A percentile compares a stretch with the other conserved stretches of the same genome.
Conservation (phyloP, 2,113 vertebrate genomes). For the Cacatua alba region DNA sequence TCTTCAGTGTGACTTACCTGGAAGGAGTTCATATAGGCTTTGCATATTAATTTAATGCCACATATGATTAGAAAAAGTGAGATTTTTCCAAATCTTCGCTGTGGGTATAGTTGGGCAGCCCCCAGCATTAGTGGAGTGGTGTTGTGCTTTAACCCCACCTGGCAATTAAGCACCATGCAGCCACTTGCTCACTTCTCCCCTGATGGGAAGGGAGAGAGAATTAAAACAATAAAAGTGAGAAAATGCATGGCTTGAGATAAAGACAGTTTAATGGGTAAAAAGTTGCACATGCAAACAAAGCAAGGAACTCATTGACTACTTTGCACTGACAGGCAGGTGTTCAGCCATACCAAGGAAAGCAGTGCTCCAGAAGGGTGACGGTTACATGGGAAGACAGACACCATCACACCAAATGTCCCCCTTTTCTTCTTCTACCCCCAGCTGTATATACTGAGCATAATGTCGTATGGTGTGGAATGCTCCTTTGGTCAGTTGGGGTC, state of each 20-base stretch:
- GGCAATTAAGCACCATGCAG: neutral
- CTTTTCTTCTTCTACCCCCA: neutral
- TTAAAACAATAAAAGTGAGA: neutral
- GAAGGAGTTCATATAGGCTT: neutral
- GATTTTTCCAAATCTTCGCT: neutral
- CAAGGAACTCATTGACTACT: neutral
- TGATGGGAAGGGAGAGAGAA: neutral
- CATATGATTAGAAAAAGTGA: neutral
- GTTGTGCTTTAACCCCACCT: neutral
- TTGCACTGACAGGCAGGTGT: neutral
- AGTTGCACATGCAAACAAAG: neutral
- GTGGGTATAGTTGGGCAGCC: neutral
- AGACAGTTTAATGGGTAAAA: neutral
- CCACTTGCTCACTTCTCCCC: neutral
- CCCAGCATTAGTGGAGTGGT: neutral
- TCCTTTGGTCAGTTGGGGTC: neutral
- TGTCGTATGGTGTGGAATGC: neutral
- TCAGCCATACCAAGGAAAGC: neutral
- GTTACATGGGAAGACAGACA: neutral
- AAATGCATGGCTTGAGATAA: neutral
- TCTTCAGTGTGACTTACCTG: neutral
- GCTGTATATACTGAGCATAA: neutral
- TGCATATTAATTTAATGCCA: neutral
- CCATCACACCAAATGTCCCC: neutral
- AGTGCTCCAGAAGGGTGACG: rapidly evolving